Base-by-base conservation (phyloP, 1,140 invertebrate species). In the Cyrtorhinus lividipennis region DNA sequence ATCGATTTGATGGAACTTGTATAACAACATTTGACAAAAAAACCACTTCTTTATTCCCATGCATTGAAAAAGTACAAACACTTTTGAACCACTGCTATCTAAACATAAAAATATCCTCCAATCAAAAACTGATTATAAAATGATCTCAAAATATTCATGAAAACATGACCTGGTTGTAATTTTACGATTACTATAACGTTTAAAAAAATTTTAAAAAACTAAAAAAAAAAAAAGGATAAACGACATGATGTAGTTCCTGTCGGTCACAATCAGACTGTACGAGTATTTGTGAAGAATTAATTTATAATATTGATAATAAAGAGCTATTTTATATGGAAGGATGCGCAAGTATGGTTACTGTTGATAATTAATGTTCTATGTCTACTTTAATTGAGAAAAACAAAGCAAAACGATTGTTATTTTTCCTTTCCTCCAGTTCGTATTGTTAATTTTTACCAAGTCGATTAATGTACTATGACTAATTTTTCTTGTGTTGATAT, bases 231-330 rank as follows among this genome's bases (percentile, higher is more conserved):
- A n/a, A n/a, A 8, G 15, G 5, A 38, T 38, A 38, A 38, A 38
- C 62, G 62, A 63, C 62, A 58, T 38, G 30, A 38, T 38, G 30
- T 38, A 57, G 62, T 63, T 63, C 62, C 62, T 63, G 62, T 63
- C 62, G 62, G 56, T 59, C 56, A 62, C 64, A 67, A 67, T 67
- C 66, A 67, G 66, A 67, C 66, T 67, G 66, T 67, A 61, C 57
- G 66, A 65, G 30, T 65, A 65, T 67, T 65, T 63, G 58, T 64
- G 56, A 64, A 62, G 56, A 64, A 62, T 62, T 65, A 65, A 62
- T 65, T 65, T 65, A 64, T 66, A 66, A 53, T 56, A 56, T 53
- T 44, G n/a, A 22, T 45, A 22, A 61, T 62, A 62, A 38, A 63
- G 63, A 64, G 59, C 63, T 64, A 64, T 64, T 64, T 64, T 61